A percentile compares a stretch with the other conserved stretches of the same genome.
Conservation (phyloP, 1,140 invertebrate genomes). For the Pseudomyrmex cubaensis region DNA sequence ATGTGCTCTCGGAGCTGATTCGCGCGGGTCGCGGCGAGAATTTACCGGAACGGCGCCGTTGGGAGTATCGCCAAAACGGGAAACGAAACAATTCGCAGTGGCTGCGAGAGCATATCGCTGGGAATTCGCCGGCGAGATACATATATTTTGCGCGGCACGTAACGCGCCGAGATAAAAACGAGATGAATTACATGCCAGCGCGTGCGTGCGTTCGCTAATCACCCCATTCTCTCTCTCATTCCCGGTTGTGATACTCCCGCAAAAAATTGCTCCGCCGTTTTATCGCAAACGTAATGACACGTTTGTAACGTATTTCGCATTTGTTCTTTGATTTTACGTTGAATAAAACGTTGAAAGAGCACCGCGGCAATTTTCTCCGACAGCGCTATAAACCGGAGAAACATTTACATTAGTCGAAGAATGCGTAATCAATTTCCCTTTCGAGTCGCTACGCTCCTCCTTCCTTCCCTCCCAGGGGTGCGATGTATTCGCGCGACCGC, state of each 20-base stretch:
- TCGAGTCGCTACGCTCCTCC: neutral
- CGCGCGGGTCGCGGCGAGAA: conserved; percentile 7
- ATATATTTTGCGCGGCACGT: neutral
- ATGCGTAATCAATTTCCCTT: conserved; percentile 34
- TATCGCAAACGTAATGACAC: no score
- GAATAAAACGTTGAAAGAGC: no score
- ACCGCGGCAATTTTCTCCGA: neutral
- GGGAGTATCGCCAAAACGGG: conserved; percentile 36
- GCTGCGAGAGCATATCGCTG: conserved; percentile 7
- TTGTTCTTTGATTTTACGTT: neutral
- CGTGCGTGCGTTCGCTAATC: conserved; percentile 1
- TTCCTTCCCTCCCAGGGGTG: neutral
- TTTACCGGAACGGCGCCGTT: conserved; percentile 35
- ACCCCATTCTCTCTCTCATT: neutral
- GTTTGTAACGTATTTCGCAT: neutral
- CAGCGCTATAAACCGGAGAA: neutral
- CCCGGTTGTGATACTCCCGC: neutral
- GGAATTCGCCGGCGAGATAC: conserved; percentile 27
- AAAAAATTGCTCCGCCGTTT: neutral
- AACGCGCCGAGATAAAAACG: conserved; percentile 29
- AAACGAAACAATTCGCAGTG: conserved; percentile 29
- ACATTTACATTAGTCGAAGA: neutral
- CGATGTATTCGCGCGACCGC: conserved; percentile 32
- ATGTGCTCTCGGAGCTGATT: conserved; percentile 1
- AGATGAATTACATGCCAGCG: neutral